Evolutionary conservation across 1,140 invertebrate genomes (phyloP).

Genomic region (Procambarus clarkii): DNA sequence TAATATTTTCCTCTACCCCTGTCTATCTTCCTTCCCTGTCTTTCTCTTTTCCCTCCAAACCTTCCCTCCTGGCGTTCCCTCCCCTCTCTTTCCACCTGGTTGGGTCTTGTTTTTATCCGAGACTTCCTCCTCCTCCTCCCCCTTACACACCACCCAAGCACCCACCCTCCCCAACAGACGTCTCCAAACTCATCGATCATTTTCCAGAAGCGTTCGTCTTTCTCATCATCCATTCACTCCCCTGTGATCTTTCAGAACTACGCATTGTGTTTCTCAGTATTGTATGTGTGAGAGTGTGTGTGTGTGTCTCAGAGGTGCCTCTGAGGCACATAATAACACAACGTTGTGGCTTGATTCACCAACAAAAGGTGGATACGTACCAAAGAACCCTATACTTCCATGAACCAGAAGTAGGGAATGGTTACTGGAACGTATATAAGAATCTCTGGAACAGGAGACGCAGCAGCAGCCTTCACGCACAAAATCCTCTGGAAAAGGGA

Average conservation of each 20-base stretch:
- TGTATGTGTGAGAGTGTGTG: too few species aligned
- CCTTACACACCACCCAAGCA: background rate
- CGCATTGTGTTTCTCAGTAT: too few species aligned
- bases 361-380: too few species aligned
- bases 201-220: slow-evolving; percentile 44
- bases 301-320: too few species aligned
- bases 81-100: slow-evolving; percentile 48
- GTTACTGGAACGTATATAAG: background rate
- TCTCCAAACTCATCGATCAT: slow-evolving; percentile 55
- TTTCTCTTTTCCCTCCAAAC: background rate
- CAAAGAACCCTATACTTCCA: too few species aligned
- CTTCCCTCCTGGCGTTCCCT: background rate
- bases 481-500: slow-evolving; percentile 38
- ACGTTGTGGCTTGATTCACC: too few species aligned
- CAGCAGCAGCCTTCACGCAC: slow-evolving; percentile 33
- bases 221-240: background rate
- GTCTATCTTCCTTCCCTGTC: background rate
- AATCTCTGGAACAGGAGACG: background rate
- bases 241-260: background rate
- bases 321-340: too few species aligned
- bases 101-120: slow-evolving; percentile 50
- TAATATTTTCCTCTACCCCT: background rate
- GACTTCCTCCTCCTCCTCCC: slow-evolving; percentile 5
- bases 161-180: background rate
- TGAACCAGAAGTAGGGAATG: background rate